Evolutionary conservation across 2,113 vertebrate genomes (phyloP), one percentile per base, ranked within the genome.

Genomic region (Dicentrarchus labrax): DNA sequence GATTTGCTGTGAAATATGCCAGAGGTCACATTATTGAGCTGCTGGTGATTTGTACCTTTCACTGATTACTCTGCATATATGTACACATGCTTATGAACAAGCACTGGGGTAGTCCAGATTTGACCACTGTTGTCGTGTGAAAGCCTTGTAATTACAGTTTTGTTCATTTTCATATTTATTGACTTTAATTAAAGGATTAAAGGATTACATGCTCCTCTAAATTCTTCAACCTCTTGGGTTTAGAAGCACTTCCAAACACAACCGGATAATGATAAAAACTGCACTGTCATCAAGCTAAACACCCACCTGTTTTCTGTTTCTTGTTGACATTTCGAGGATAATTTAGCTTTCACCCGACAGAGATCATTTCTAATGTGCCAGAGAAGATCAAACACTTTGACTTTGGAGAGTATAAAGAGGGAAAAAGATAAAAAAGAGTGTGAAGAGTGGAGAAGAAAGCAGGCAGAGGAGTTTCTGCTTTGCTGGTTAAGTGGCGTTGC

Each of bases 161-260:
- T 86, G 51, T 70, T 83, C 45, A 65, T 85, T 89, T 90, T 82
- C n/a, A 65, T 76, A 64, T 73, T 69, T 85, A 90, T 85, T 87
- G 83, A 86, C 89, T 91, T 88, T 91, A 93, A 94, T 92, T 93
- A 92, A 91, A 82, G 86, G 88, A 85, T 94, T 91, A 93, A 84
- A 88, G 91, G 91, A 92, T 93, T 93, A 91, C 68, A 80, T 76
- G 70, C 66, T 74, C 62, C 80, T 88, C 73, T 86, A 77, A 89
- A 84, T 86, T 88, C 41, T 45, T 84, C 68, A 77, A 73, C 78
- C 86, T 88, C 86, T 71, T 8, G 68, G 86, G 83, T 62, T 77
- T 75, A 83, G 71, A 86, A 82, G 50, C 86, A 72, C 77, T 73
- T 88, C 69, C 57, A 56, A 79, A 76, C 71, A 59, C 72, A 62